These are phyloP conservation scores for Artemia franciscana DNA, from an alignment of 1,140 invertebrate genomes.

Conservation along the genomic window DNA sequence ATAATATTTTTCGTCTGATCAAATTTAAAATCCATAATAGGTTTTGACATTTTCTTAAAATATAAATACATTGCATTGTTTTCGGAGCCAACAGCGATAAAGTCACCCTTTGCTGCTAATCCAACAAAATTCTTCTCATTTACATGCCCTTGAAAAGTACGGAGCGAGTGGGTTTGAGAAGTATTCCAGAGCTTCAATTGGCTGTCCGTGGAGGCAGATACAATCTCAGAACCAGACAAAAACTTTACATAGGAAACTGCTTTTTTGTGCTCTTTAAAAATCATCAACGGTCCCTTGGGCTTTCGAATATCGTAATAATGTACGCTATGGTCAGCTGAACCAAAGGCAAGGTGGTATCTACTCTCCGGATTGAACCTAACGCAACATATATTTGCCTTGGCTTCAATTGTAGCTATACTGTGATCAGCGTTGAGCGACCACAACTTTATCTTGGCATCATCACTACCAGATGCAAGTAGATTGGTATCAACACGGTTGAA, in stretches of 20 bases:
- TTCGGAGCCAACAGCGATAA: slow-evolving; percentile 84
- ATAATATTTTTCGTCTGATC: slow-evolving; percentile 54
- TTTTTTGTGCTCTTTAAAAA: slow-evolving; percentile 80
- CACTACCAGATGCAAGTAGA: slow-evolving; percentile 74
- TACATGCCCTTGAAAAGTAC: slow-evolving; percentile 73
- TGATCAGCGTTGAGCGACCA: slow-evolving; percentile 72
- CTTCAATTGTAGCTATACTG: slow-evolving; percentile 63
- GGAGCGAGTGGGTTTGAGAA: slow-evolving; percentile 37
- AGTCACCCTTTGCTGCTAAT: slow-evolving; percentile 79
- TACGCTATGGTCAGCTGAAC: slow-evolving; percentile 86
- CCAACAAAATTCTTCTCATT: slow-evolving; percentile 97
- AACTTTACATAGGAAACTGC: slow-evolving; percentile 93
- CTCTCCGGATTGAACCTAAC: slow-evolving; percentile 84
- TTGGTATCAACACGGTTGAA: slow-evolving; percentile 80
- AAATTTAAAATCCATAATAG: slow-evolving; percentile 69
- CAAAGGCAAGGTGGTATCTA: slow-evolving; percentile 66
- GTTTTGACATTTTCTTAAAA: slow-evolving; percentile 70
- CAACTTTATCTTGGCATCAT: slow-evolving; percentile 81
- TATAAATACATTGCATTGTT: slow-evolving; percentile 86
- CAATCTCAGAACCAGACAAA: slow-evolving; percentile 62
- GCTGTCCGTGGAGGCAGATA: slow-evolving; percentile 85
- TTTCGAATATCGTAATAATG: slow-evolving; percentile 87
- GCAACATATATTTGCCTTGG: slow-evolving; percentile 85
- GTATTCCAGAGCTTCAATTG: slow-evolving; percentile 84
- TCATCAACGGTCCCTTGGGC: slow-evolving; percentile 48